Percentiles rank a stretch among this genome's conserved stretches.
phyloP scores from a whole-genome alignment of 2,113 vertebrate species.

The Nothoprocta pentlandii region DNA sequence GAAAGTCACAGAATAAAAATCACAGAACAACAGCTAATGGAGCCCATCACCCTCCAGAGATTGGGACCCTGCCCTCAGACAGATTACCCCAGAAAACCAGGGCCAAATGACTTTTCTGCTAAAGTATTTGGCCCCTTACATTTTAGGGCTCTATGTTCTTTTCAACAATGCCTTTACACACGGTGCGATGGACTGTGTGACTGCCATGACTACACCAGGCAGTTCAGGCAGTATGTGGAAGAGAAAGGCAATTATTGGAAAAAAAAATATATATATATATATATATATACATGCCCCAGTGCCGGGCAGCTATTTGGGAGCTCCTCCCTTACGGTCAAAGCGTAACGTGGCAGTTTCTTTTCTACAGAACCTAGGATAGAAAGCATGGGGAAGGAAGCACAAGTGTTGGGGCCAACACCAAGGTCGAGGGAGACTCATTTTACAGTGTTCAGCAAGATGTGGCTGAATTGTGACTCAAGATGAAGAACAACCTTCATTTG shows the following conservation, averaged over 20 bases:
- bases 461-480: rapidly evolving
- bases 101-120: not conserved
- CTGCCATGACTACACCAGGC: rapidly evolving
- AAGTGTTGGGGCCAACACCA: rapidly evolving
- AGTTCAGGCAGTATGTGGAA: not conserved
- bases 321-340: not conserved
- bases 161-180: not conserved
- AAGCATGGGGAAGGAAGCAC: not conserved
- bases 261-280: too few relatives aligned
- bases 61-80: not conserved
- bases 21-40: not conserved
- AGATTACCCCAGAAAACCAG: not conserved
- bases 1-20: not conserved
- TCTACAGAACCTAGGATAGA: not conserved
- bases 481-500: not conserved
- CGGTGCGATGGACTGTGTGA: rapidly evolving
- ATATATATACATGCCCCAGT: too few relatives aligned
- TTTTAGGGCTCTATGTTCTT: not conserved
- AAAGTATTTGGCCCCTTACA: not conserved
- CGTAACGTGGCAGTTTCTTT: not conserved
- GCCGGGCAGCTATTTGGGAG: not conserved
- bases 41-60: not conserved
- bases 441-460: not conserved
- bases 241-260: not conserved
- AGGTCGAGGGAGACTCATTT: not conserved